Evolutionary conservation across 2,797 vertebrate genomes (phyloP).

Genomic region (Nothura maculosa): DNA sequence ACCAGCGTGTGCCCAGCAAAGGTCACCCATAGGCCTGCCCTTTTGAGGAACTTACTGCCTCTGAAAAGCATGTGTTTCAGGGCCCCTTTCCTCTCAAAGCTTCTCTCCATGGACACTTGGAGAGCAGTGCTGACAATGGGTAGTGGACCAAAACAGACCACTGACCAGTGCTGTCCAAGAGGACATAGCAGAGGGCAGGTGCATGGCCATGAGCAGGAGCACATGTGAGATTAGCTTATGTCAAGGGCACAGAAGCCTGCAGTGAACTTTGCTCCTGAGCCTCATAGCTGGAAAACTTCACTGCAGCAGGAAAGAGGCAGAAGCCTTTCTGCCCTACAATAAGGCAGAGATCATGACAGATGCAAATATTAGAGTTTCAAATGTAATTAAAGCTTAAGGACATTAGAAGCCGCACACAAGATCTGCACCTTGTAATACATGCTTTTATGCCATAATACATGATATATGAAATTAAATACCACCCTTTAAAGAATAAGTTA

Average conservation of each 20-base stretch:
- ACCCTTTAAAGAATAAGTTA: background rate
- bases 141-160: background rate
- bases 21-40: background rate
- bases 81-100: background rate
- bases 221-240: background rate
- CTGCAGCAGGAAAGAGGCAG: background rate
- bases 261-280: background rate
- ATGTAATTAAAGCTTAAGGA: conserved; percentile 32
- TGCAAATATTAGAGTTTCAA: background rate
- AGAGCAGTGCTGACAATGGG: background rate
- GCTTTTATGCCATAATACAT: background rate
- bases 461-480: background rate
- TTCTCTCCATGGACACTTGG: background rate
- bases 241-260: background rate
- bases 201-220: background rate
- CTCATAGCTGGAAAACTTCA: background rate
- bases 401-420: conserved; percentile 1
- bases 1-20: too few species aligned
- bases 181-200: background rate
- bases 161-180: background rate
- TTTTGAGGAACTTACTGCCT: too few species aligned
- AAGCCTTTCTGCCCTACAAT: background rate
- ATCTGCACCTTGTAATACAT: background rate
- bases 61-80: background rate
- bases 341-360: background rate